Evolutionary conservation across 1,140 invertebrate species (phyloP).

Genomic region (Radopholus similis): DNA sequence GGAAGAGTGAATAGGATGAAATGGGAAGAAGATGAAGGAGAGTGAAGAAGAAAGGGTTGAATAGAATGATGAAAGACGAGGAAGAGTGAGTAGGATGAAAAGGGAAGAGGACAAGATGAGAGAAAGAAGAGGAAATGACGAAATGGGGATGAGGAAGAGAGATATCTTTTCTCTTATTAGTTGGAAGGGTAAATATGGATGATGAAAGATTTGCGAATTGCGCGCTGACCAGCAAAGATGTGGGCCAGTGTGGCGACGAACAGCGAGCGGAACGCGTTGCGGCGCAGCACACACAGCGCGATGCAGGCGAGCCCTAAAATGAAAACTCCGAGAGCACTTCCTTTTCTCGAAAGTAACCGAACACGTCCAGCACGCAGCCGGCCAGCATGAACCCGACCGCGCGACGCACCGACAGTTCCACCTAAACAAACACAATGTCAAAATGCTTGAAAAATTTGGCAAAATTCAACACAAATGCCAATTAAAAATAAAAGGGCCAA

Average conservation of each 20-base stretch:
- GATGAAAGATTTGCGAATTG: too few relatives aligned
- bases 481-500: conserved; percentile 44
- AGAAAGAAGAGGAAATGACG: too few relatives aligned
- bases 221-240: conserved; percentile 49
- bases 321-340: too few relatives aligned
- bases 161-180: too few relatives aligned
- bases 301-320: background rate
- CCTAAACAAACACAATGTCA: background rate
- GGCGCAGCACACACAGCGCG: background rate
- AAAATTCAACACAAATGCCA: background rate
- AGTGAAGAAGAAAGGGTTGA: too few relatives aligned
- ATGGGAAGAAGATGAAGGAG: too few relatives aligned
- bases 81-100: too few relatives aligned
- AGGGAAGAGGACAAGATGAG: too few relatives aligned
- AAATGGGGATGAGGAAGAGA: too few relatives aligned
- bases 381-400: conserved; percentile 48
- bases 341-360: background rate
- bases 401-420: conserved; percentile 52
- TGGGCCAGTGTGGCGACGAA: conserved; percentile 47
- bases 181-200: too few relatives aligned
- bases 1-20: too few relatives aligned
- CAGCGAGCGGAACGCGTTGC: conserved; percentile 43
- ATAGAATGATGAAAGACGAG: too few relatives aligned
- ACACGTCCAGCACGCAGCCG: conserved; percentile 43
- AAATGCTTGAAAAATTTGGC: background rate